Conservation (phyloP, 2,113 vertebrate species). For the Empidonax alnorum region DNA sequence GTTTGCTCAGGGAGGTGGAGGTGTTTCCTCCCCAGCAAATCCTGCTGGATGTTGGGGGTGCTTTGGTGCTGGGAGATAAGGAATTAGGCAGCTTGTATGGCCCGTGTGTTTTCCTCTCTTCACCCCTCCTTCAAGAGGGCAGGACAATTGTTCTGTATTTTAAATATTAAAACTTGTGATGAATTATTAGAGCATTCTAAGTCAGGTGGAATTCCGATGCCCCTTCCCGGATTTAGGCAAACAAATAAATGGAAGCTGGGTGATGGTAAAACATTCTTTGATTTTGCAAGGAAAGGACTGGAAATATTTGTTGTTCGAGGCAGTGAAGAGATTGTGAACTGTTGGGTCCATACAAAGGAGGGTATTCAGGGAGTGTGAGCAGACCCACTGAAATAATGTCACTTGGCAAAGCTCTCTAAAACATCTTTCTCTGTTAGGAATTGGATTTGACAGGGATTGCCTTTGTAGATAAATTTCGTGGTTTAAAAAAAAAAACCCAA, state of each 20-base stretch:
- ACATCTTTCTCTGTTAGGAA: neutral
- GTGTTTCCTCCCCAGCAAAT: neutral
- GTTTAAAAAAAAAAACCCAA: neutral
- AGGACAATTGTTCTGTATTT: neutral
- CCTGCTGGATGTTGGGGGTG: neutral
- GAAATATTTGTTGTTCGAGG: neutral
- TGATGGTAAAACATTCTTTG: neutral
- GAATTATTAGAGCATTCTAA: neutral
- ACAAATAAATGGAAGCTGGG: neutral
- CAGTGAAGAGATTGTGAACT: neutral
- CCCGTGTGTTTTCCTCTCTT: neutral
- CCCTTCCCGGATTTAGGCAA: accelerated
- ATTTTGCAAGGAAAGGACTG: neutral
- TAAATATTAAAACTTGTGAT: neutral
- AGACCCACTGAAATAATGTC: neutral
- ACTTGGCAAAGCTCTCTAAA: neutral
- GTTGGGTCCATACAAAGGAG: neutral
- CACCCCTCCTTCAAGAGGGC: neutral
- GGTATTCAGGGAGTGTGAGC: neutral
- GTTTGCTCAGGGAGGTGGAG: neutral
- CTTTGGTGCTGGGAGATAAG: neutral
- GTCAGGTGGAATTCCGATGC: neutral
- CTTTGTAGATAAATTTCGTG: neutral
- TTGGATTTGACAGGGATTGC: neutral
- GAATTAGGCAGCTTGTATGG: neutral